These are phyloP conservation scores for Pogoniulus pusillus DNA, from an alignment of 2,797 vertebrate species.

Conservation along the genomic window DNA sequence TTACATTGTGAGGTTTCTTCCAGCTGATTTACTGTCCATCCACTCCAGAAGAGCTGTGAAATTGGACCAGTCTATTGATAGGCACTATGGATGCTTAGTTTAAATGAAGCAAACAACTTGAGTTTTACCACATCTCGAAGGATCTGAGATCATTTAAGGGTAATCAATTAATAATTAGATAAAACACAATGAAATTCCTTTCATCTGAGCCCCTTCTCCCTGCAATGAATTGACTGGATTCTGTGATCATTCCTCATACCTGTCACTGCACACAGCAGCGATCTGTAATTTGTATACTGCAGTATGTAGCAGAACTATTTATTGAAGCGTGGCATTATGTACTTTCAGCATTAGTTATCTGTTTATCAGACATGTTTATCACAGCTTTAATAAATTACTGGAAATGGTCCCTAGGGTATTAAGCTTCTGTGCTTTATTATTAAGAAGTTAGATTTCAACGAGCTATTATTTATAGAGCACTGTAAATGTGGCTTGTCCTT, in stretches of 20 bases:
- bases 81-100: not conserved
- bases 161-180: constrained; percentile 46
- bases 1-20: not conserved
- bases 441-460: constrained; percentile 20
- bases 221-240: not conserved
- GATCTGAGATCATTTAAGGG: constrained; percentile 7
- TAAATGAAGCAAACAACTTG: not conserved
- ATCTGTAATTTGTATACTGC: not conserved
- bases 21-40: not conserved
- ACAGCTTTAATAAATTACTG: constrained; percentile 53
- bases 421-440: constrained; percentile 16
- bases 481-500: not conserved
- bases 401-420: constrained; percentile 14
- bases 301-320: constrained; percentile 23
- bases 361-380: constrained; percentile 55
- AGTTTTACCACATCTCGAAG: not conserved
- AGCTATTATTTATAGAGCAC: constrained; percentile 25
- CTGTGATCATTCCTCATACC: constrained; percentile 22
- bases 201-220: not conserved
- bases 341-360: constrained; percentile 1
- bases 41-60: accelerated
- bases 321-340: constrained; percentile 2
- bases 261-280: not conserved
- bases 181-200: not conserved
- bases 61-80: not conserved